phyloP scores from a whole-genome alignment of 2,113 vertebrate genomes.

The Phalacrocorax carbo region DNA sequence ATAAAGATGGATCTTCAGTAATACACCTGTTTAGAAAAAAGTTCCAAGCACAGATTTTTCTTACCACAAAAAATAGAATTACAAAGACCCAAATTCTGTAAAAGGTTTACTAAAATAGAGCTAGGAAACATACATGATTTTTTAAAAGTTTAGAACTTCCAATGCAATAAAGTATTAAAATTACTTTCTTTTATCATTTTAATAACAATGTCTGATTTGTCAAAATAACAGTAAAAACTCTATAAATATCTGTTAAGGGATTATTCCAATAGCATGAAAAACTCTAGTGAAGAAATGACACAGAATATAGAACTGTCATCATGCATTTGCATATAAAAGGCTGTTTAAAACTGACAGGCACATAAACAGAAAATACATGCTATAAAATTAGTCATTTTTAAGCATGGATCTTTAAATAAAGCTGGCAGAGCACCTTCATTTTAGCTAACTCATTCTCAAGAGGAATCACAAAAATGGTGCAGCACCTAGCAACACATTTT shows the following conservation, averaged over 20 bases:
- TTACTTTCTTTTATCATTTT: conserved; percentile 31
- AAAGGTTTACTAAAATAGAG: neutral
- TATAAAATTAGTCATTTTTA: conserved; percentile 57
- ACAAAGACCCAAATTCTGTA: neutral
- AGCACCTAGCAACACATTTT: neutral
- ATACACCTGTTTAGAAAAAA: neutral
- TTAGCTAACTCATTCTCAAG: conserved; percentile 2
- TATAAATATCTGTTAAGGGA: conserved; percentile 59
- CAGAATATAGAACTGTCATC: conserved; percentile 48
- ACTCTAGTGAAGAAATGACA: conserved; percentile 18
- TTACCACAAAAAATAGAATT: neutral
- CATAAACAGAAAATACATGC: conserved; percentile 62
- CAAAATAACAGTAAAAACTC: conserved; percentile 59
- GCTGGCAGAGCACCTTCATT: neutral
- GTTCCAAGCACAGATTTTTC: neutral
- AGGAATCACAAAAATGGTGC: neutral
- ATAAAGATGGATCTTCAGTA: neutral
- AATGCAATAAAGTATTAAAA: conserved; percentile 25
- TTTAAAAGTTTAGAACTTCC: neutral
- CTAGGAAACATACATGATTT: neutral
- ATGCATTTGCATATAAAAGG: conserved; percentile 39
- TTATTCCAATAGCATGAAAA: conserved; percentile 54
- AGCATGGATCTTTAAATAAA: conserved; percentile 28
- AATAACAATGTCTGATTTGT: conserved; percentile 58
- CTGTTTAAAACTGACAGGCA: conserved; percentile 56